These are phyloP conservation scores for Notamacropus eugenii DNA, from an alignment of 2,797 vertebrate genomes.

Conservation along the genomic window DNA sequence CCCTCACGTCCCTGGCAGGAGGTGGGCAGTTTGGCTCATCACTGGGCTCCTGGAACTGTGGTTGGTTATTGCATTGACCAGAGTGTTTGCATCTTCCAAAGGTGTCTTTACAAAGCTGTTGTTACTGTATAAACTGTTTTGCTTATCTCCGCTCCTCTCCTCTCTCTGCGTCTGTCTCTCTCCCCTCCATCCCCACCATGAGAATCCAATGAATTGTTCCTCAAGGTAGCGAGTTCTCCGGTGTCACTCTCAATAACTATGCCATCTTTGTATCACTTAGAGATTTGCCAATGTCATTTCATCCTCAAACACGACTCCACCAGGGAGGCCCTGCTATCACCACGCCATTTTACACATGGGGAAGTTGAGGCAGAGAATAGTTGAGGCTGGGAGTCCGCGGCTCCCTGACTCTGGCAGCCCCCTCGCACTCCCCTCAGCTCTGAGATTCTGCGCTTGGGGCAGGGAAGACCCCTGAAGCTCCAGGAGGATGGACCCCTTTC, in stretches of 20 bases:
- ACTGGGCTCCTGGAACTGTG: neutral
- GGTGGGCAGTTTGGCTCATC: neutral
- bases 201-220: neutral
- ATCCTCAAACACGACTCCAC: neutral
- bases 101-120: neutral
- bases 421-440: too few relatives aligned
- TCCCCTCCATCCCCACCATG: fast-evolving
- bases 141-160: neutral
- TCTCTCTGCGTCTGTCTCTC: too few relatives aligned
- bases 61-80: neutral
- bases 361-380: neutral
- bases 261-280: too few relatives aligned
- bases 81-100: neutral
- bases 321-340: neutral
- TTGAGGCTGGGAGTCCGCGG: neutral
- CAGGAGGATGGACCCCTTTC: neutral
- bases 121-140: neutral
- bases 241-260: too few relatives aligned
- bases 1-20: neutral
- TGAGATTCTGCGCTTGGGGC: neutral
- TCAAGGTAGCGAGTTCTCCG: too few relatives aligned
- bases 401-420: neutral
- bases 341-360: neutral
- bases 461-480: neutral
- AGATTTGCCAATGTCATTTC: neutral